These are phyloP conservation scores for Vespertilio murinus DNA, from an alignment of 2,797 vertebrate genomes.

Conservation along the genomic window DNA sequence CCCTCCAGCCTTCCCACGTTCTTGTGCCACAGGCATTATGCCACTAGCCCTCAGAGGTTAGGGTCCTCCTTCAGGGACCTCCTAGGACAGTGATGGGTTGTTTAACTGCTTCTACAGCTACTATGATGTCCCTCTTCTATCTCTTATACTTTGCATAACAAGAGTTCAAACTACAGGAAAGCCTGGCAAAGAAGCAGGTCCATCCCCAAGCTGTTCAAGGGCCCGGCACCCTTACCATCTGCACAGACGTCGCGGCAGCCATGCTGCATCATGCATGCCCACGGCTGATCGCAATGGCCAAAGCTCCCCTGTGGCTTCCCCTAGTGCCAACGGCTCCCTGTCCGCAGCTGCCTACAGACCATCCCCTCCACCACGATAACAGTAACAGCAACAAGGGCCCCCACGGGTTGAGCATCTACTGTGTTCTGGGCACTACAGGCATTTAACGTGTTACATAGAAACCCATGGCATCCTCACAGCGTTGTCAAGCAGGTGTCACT, in stretches of 20 bases:
- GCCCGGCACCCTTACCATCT: neutral
- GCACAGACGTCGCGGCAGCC: neutral
- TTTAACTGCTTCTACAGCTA: neutral
- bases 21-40: neutral
- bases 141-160: neutral
- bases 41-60: neutral
- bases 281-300: neutral
- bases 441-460: neutral
- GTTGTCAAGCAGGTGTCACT: neutral
- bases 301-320: neutral
- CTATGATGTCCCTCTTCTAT: neutral
- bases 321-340: neutral
- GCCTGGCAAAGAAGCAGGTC: neutral
- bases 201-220: neutral
- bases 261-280: neutral
- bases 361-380: neutral
- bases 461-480: neutral
- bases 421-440: neutral
- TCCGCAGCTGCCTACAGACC: neutral
- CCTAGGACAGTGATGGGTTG: neutral
- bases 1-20: neutral
- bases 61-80: neutral
- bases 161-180: slow-evolving; percentile 33
- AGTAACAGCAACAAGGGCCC: neutral
- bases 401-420: neutral